Evolutionary conservation across 30 jellyfish, hydroid and myxozoan species (phyloP).

Genomic region (Pseudorhiza aurosa): DNA sequence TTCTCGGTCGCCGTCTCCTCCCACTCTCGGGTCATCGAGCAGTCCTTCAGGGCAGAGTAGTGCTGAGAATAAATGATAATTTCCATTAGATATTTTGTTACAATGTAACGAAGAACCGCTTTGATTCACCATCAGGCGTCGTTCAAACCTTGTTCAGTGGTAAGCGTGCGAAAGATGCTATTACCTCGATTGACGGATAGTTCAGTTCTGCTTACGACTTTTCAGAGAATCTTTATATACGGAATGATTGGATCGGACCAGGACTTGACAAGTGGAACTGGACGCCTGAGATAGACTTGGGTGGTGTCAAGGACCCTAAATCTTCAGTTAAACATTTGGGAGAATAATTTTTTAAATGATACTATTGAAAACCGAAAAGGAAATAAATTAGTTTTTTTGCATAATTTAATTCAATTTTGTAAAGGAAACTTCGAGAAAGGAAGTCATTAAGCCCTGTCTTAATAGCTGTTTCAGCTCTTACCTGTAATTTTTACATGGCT

Average conservation of each 20-base stretch:
- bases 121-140: neutral
- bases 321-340: neutral
- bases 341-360: neutral
- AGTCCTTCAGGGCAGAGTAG: constrained; percentile 48
- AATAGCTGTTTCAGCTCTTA: too few species aligned
- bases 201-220: too few species aligned
- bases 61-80: too few species aligned
- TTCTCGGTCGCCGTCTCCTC: constrained; percentile 76
- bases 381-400: too few species aligned
- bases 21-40: constrained; percentile 39
- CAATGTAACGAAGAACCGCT: neutral
- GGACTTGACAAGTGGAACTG: too few species aligned
- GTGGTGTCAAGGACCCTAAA: neutral
- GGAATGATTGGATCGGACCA: too few species aligned
- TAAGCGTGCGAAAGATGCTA: neutral
- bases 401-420: too few species aligned
- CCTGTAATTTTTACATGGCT: too few species aligned
- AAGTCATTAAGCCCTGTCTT: too few species aligned
- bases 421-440: too few species aligned
- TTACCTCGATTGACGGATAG: neutral
- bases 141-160: neutral
- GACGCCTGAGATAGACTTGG: neutral
- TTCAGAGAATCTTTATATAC: too few species aligned
- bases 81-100: neutral
- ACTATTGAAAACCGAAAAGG: neutral